Evolutionary conservation across 2,797 vertebrate species (phyloP).

Genomic region (Perodicticus potto): DNA sequence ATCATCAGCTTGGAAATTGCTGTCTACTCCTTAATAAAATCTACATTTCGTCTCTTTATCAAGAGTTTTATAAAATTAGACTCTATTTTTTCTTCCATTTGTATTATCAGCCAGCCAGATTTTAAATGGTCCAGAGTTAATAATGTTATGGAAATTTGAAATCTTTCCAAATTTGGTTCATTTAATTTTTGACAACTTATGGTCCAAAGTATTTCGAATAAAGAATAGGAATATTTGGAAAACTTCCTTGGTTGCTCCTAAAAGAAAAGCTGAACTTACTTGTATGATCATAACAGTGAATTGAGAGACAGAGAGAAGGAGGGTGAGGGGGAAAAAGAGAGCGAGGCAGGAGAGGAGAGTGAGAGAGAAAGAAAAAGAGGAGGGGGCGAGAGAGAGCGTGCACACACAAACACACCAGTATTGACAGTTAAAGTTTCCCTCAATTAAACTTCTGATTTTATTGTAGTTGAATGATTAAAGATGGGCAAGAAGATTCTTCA

Average conservation of each 20-base stretch:
- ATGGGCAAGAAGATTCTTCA: not conserved
- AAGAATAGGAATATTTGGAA: slow-evolving; percentile 31
- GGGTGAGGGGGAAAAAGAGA: not conserved
- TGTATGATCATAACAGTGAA: not conserved
- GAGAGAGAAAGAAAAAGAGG: not conserved
- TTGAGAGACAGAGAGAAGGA: not conserved
- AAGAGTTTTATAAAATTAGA: slow-evolving; percentile 46
- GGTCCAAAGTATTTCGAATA: not conserved
- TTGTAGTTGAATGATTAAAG: not conserved
- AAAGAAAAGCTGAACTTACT: not conserved
- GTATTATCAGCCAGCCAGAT: slow-evolving; percentile 9
- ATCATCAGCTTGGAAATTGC: slow-evolving; percentile 72
- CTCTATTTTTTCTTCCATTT: slow-evolving; percentile 18
- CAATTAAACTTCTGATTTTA: not conserved
- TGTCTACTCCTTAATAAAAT: slow-evolving; percentile 60
- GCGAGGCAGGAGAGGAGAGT: not conserved
- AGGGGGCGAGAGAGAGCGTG: not conserved
- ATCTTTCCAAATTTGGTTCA: slow-evolving; percentile 58
- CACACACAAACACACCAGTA: too few species aligned
- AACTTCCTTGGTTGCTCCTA: not conserved
- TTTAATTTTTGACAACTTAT: slow-evolving; percentile 50
- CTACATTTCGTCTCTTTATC: slow-evolving; percentile 63
- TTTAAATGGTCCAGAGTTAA: slow-evolving; percentile 46
- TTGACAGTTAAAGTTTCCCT: not conserved
- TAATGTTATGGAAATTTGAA: slow-evolving; percentile 54